phyloP scores from a whole-genome alignment of 2,797 vertebrate species.

The Urosaurus nigricauda region DNA sequence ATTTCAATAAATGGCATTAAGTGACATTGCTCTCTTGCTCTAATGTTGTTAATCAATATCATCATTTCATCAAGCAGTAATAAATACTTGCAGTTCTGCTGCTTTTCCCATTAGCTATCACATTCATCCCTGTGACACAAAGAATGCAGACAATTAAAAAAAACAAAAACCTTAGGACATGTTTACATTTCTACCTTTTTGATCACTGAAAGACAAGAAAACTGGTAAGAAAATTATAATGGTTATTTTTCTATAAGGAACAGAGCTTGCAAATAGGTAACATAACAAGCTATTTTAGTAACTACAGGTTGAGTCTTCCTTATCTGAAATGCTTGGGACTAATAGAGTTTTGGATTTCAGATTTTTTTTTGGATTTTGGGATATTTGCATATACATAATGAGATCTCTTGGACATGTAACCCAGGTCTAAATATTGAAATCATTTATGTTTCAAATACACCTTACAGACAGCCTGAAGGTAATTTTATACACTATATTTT shows the following conservation, averaged over 20 bases:
- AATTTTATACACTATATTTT: no score
- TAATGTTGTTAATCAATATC: not conserved
- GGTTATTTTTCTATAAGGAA: not conserved
- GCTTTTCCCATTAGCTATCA: slow-evolving; percentile 13
- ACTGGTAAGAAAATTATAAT: not conserved
- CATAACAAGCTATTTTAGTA: no score
- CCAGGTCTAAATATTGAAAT: no score
- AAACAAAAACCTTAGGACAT: not conserved
- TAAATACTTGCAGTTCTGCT: slow-evolving; percentile 16
- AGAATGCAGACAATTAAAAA: not conserved
- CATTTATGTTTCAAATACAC: no score
- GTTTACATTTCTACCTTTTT: not conserved
- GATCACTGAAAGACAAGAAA: not conserved
- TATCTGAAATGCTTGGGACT: no score
- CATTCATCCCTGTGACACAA: slow-evolving; percentile 13
- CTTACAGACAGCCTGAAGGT: no score
- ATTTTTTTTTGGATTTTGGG: no score
- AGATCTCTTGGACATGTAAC: no score
- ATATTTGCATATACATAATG: no score
- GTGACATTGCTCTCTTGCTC: not conserved
- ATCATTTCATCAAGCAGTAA: slow-evolving; percentile 5
- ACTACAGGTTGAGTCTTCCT: no score
- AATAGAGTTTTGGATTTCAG: no score
- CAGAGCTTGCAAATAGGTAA: not conserved
- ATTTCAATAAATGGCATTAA: slow-evolving; percentile 6